Percentiles rank a stretch among this genome's conserved stretches.
phyloP scores from a whole-genome alignment of 2,797 vertebrate species.

The Bradypodion ventrale region DNA sequence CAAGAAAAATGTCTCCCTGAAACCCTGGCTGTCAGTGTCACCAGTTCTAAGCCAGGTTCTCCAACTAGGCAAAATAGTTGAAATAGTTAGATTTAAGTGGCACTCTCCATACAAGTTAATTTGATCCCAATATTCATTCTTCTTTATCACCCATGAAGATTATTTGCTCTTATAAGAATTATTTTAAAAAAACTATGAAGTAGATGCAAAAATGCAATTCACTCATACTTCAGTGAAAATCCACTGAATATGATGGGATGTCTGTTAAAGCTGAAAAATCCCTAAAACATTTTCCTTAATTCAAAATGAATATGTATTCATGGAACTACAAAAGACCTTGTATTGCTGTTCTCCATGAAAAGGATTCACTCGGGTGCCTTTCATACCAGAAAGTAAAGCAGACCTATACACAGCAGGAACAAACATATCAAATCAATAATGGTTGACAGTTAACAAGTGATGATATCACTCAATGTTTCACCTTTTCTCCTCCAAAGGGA shows the following conservation, averaged over 20 bases:
- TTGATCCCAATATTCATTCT: background rate
- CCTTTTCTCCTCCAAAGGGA: slow-evolving; percentile 13
- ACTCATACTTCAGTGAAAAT: background rate
- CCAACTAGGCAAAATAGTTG: background rate
- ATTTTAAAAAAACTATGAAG: slow-evolving; percentile 7
- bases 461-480: background rate
- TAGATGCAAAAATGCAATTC: background rate
- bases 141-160: background rate
- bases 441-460: background rate
- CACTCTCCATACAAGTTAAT: background rate
- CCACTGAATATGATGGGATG: background rate
- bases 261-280: background rate
- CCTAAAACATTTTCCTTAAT: background rate
- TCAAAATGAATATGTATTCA: background rate
- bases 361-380: background rate
- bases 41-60: too few species aligned
- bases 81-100: background rate
- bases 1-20: too few species aligned
- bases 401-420: slow-evolving; percentile 22
- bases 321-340: background rate
- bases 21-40: too few species aligned
- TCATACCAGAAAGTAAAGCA: background rate
- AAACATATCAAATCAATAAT: background rate
- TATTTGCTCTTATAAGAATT: background rate
- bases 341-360: background rate